These are phyloP conservation scores for Leucopsar rothschildi DNA, from an alignment of 2,113 vertebrate genomes.

Conservation along the genomic window DNA sequence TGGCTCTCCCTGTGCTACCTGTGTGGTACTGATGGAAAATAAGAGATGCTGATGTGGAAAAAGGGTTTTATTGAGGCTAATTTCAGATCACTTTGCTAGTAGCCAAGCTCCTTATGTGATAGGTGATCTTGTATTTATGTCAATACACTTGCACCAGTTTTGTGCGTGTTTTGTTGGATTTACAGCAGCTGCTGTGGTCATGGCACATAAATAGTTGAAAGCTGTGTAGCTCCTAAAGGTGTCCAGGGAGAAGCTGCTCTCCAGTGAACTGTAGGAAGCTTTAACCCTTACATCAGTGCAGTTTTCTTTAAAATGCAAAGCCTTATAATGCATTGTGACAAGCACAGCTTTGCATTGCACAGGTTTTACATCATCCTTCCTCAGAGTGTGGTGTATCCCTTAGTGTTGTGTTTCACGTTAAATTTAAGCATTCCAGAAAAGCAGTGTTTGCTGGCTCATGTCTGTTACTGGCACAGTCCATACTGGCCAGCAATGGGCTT, in stretches of 20 bases:
- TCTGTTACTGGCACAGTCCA: background rate
- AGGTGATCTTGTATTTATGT: background rate
- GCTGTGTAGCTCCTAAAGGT: background rate
- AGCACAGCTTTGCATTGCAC: background rate
- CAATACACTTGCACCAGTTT: background rate
- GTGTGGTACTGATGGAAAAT: background rate
- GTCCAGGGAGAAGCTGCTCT: background rate
- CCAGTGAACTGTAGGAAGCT: background rate
- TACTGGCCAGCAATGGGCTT: background rate
- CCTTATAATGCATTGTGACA: rapidly evolving
- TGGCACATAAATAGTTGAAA: background rate
- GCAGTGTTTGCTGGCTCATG: background rate
- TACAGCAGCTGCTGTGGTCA: background rate
- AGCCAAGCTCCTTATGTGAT: background rate
- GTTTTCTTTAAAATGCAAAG: background rate
- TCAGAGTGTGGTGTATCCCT: background rate
- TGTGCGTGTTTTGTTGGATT: background rate
- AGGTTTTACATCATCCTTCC: background rate
- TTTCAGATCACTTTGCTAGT: background rate
- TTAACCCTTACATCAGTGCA: background rate
- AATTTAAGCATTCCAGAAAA: background rate
- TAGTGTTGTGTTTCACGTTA: background rate
- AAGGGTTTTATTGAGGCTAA: background rate
- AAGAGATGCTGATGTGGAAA: background rate
- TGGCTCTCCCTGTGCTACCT: background rate